Base-by-base conservation (phyloP, 2,797 vertebrate genomes). In the Picus viridis region DNA sequence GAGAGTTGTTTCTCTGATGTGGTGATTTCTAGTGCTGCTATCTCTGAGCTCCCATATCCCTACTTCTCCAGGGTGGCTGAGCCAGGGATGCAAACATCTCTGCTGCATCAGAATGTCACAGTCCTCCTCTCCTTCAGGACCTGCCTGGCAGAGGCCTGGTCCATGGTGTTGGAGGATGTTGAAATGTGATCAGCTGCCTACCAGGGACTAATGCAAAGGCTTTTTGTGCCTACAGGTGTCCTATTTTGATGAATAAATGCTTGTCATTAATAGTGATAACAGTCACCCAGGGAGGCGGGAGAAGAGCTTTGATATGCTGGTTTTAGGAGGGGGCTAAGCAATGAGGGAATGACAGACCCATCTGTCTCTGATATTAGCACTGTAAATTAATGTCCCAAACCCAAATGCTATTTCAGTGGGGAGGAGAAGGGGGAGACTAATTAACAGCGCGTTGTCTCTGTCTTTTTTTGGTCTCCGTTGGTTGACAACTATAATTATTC, bases 41-140 rank as follows among this genome's bases (percentile, higher is more conserved):
- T 12, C 2, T 0, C 34, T 5, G 62, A 63, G 57, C 22, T 80
- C 43, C 74, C 6, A 0, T 5, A 2, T 58, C 61, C 22, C 20
- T 29, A 22, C 32, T 58, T 12, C 64, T 56, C 23, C 4, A 16
- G 22, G 53, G 10, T 43, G 82, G 29, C 34, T 14, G 3, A 30
- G 51, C 10, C 69, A 4, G 24, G 30, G 63, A 18, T 59, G 63
- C 61, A 29, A 34, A 5, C 2, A 3, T 32, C 51, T 34, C 13
- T 8, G 54, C 79, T 68, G 53, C 6, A 1, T 13, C 8, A 2
- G 27, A 7, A 5, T 7, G 2, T 61, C 3, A 3, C 16, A 12
- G 14, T 41, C 70, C 17, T 39, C 47, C 47, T 79, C 15, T 53
- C 24, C 57, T 32, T 43, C 22, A 1, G 80, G 27, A 22, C 27